Evolutionary conservation across 2,888 invertebrate genomes (phyloP), one percentile per base, ranked within the genome.

Genomic region (Acronicta leporina): DNA sequence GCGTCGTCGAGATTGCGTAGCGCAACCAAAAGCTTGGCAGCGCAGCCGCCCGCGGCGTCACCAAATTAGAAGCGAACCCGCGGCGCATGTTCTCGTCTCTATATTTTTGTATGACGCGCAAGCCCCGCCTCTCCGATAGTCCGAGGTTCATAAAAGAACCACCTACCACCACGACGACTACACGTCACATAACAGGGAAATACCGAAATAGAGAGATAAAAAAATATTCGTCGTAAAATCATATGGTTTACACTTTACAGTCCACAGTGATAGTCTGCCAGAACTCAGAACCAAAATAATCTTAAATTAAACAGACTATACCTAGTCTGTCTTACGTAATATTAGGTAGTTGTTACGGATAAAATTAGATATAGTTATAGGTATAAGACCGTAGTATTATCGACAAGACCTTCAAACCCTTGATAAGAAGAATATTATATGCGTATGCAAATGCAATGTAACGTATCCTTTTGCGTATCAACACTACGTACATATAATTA

Each of bases 31-130:
- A 78, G 79, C 69, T 70, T 73, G 75, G 73, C 75, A 72, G 63
- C 75, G 68, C 71, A 71, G 43, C 64, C 65, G 61, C 52, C 67
- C 63, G 67, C 84, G 73, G 85, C 93, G 94, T 93, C 94, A 93
- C 94, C 90, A 92, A 92, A 92, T 92, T 92, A 92, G 92, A 92
- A 87, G 87, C 89, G 88, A 89, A 84, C 77, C 70, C 76, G 73
- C 75, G 75, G 76, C 84, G 79, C 74, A 74, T 75, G 75, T 79
- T 80, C 76, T 80, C 73, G 68, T 80, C 77, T 80, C 73, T 67
- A 77, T 83, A 80, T 87, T 87, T 87, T 68, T 87, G 68, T 84
- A 83, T 92, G 92, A 92, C 91, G 91, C 84, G 79, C 72, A 79
- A 75, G 85, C 90, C 91, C 89, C 92, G 90, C 92, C 93, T 83